Evolutionary conservation across 1,140 invertebrate species (phyloP).

Genomic region (Zaprionus ghesquierei): DNA sequence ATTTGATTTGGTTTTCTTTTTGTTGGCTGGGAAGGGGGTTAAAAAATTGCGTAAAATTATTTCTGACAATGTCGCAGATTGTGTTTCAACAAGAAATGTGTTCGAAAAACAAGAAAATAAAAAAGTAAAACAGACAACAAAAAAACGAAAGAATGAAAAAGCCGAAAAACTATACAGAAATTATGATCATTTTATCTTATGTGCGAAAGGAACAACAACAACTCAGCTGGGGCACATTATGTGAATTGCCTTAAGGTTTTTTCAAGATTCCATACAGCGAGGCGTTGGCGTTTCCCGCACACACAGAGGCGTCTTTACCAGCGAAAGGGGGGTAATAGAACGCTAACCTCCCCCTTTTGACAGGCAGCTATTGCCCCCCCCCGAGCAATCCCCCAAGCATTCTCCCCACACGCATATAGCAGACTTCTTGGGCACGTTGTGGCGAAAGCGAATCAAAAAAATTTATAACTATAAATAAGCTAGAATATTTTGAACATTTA

Average conservation of each 20-base stretch:
- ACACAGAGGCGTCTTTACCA: constrained; percentile 12
- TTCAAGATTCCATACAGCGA: constrained; percentile 34
- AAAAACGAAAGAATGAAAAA: background rate
- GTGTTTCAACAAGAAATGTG: constrained; percentile 59
- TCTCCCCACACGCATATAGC: constrained; percentile 2
- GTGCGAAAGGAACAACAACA: constrained; percentile 55
- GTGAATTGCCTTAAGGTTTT: constrained; percentile 37
- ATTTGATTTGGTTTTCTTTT: constrained; percentile 35
- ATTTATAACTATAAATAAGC: constrained; percentile 67
- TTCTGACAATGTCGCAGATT: constrained; percentile 72
- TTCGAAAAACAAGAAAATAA: constrained; percentile 14
- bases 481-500: constrained; percentile 38
- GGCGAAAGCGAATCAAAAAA: constrained; percentile 50
- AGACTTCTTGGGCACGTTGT: constrained; percentile 34
- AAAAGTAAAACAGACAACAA: constrained; percentile 15
- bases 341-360: background rate
- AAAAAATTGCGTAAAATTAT: constrained; percentile 59
- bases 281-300: constrained; percentile 19
- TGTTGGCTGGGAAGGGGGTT: background rate
- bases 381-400: background rate
- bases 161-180: constrained; percentile 23
- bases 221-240: constrained; percentile 27
- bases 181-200: constrained; percentile 72
- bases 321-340: background rate
- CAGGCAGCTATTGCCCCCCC: background rate